phyloP scores from a whole-genome alignment of 2,888 invertebrate species.

The Belgica antarctica region DNA sequence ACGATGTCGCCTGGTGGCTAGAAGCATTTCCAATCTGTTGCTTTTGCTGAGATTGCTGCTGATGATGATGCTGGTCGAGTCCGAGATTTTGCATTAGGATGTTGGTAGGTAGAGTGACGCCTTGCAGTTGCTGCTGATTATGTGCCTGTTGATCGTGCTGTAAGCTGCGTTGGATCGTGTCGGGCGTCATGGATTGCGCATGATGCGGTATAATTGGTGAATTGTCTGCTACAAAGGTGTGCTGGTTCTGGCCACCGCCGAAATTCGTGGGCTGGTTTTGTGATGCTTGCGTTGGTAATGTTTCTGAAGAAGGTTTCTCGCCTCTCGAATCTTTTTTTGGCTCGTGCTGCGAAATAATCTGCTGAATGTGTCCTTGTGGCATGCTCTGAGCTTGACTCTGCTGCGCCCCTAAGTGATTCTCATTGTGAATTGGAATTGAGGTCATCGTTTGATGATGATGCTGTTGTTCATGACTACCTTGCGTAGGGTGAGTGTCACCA shows the following conservation, averaged over 20 bases:
- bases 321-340: slow-evolving; percentile 58
- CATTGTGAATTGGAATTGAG: slow-evolving; percentile 55
- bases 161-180: slow-evolving; percentile 57
- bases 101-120: slow-evolving; percentile 39
- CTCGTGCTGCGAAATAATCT: slow-evolving; percentile 59
- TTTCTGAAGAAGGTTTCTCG: slow-evolving; percentile 54
- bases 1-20: neutral
- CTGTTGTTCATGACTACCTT: slow-evolving; percentile 17
- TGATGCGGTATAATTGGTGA: slow-evolving; percentile 58
- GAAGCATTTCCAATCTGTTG: slow-evolving; percentile 34
- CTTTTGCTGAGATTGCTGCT: slow-evolving; percentile 56
- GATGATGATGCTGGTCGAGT: slow-evolving; percentile 55
- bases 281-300: slow-evolving; percentile 59
- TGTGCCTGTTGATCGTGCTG: slow-evolving; percentile 52
- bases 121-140: slow-evolving; percentile 53
- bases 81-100: slow-evolving; percentile 57
- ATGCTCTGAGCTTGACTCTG: slow-evolving; percentile 58
- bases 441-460: slow-evolving; percentile 58
- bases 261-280: slow-evolving; percentile 58
- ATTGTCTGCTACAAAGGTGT: too few relatives aligned
- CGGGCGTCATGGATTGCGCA: slow-evolving; percentile 57
- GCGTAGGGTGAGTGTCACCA: neutral
- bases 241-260: slow-evolving; percentile 58
- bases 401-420: slow-evolving; percentile 46
- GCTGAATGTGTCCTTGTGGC: slow-evolving; percentile 59